phyloP scores from a whole-genome alignment of 2,113 vertebrate species.

The Caretta caretta region DNA sequence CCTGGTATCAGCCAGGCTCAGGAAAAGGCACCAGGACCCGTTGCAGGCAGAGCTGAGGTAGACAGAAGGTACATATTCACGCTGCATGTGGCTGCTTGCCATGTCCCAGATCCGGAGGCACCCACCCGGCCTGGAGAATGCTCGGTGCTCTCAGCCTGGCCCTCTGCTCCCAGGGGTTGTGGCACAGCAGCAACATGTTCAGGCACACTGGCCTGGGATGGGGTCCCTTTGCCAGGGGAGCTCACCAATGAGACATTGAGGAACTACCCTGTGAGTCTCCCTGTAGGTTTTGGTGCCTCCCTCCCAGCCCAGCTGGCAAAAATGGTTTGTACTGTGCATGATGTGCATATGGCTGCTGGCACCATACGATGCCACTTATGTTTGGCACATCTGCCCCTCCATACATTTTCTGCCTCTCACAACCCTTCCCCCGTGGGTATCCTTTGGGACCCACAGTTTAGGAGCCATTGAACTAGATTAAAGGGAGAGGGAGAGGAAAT shows the following conservation, averaged over 20 bases:
- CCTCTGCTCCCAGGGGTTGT: neutral
- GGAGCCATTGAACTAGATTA: too few species aligned
- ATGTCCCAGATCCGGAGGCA: too few species aligned
- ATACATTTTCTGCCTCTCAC: neutral
- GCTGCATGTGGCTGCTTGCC: too few species aligned
- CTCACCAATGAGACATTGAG: too few species aligned
- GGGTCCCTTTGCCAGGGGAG: too few species aligned
- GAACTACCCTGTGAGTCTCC: neutral
- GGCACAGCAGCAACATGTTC: neutral
- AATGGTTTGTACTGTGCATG: neutral
- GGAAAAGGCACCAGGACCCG: too few species aligned
- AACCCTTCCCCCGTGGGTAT: neutral
- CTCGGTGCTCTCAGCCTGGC: too few species aligned
- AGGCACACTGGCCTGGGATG: neutral
- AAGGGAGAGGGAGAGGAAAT: too few species aligned
- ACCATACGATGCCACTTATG: neutral
- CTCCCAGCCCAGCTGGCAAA: neutral
- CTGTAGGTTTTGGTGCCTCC: neutral
- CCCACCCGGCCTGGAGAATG: neutral
- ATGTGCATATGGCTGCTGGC: neutral
- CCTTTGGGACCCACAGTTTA: neutral
- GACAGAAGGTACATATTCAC: too few species aligned
- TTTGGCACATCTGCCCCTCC: neutral
- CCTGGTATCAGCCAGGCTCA: too few species aligned
- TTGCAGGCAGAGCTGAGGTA: too few species aligned